Evolutionary conservation across 2,888 invertebrate species (phyloP).

Genomic region (Autographa pulchrina): DNA sequence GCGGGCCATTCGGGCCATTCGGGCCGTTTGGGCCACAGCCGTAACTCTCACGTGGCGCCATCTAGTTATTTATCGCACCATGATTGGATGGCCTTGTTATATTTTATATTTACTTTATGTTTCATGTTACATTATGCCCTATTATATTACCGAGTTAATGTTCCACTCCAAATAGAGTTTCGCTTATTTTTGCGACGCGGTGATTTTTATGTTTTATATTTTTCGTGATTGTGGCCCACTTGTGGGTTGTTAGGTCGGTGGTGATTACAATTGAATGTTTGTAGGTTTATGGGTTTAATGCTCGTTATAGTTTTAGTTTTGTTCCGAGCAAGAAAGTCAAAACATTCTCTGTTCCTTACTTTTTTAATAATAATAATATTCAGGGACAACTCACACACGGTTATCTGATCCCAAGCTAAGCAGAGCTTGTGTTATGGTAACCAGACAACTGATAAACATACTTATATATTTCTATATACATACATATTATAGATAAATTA

Average conservation of each 20-base stretch:
- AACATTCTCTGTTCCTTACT: no score
- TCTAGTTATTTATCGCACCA: slow-evolving; percentile 66
- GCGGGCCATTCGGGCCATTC: slow-evolving; percentile 9
- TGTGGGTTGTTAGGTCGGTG: slow-evolving; percentile 21
- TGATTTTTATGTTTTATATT: slow-evolving; percentile 36
- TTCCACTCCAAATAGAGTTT: slow-evolving; percentile 53
- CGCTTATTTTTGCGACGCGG: slow-evolving; percentile 51
- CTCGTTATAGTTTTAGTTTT: slow-evolving; percentile 6
- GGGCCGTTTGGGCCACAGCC: slow-evolving; percentile 28
- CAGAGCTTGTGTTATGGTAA: no score
- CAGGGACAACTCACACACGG: no score
- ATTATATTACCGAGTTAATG: slow-evolving; percentile 55
- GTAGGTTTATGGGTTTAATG: slow-evolving; percentile 11
- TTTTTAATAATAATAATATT: no score
- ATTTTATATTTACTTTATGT: slow-evolving; percentile 62
- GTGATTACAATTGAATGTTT: slow-evolving; percentile 26
- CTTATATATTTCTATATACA: no score
- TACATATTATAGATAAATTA: no score
- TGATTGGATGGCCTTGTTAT: slow-evolving; percentile 65
- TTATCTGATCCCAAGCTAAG: no score
- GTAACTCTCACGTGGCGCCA: slow-evolving; percentile 58
- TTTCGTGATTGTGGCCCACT: slow-evolving; percentile 35
- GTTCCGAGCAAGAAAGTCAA: not conserved
- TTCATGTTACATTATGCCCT: slow-evolving; percentile 50
- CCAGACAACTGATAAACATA: no score